Conservation (phyloP, 1,140 invertebrate genomes). For the Ganaspis sp. region DNA sequence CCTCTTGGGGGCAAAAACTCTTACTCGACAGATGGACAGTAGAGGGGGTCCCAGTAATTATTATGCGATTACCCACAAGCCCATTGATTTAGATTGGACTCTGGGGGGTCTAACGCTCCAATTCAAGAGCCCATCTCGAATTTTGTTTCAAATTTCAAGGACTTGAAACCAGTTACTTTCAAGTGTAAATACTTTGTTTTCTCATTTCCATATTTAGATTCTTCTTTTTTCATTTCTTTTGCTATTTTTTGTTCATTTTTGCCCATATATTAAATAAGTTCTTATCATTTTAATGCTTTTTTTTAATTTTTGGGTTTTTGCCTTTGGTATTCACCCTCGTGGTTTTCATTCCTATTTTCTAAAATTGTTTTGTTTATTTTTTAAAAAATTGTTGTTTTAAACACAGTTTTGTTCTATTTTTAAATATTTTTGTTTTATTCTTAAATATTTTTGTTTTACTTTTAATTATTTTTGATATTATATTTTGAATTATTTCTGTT, state of each 20-base stretch:
- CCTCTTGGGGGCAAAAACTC: conserved; percentile 60
- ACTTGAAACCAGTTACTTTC: conserved; percentile 33
- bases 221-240: neutral
- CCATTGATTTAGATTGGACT: conserved; percentile 75
- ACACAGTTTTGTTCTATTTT: too few species aligned
- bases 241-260: neutral
- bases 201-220: neutral
- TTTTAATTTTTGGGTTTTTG: too few species aligned
- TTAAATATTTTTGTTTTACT: too few species aligned
- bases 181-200: conserved; percentile 10
- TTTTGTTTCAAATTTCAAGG: conserved; percentile 43
- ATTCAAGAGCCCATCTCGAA: conserved; percentile 41
- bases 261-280: too few species aligned
- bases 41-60: conserved; percentile 74
- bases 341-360: too few species aligned
- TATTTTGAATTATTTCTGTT: too few species aligned
- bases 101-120: conserved; percentile 55
- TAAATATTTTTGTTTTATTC: too few species aligned
- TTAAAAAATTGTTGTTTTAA: too few species aligned
- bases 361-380: too few species aligned
- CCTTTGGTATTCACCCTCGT: too few species aligned
- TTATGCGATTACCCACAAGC: conserved; percentile 77
- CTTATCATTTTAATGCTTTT: too few species aligned
- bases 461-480: too few species aligned
- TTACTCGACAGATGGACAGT: conserved; percentile 71